Evolutionary conservation across 1,140 invertebrate genomes (phyloP).

Genomic region (Phortica variegata): DNA sequence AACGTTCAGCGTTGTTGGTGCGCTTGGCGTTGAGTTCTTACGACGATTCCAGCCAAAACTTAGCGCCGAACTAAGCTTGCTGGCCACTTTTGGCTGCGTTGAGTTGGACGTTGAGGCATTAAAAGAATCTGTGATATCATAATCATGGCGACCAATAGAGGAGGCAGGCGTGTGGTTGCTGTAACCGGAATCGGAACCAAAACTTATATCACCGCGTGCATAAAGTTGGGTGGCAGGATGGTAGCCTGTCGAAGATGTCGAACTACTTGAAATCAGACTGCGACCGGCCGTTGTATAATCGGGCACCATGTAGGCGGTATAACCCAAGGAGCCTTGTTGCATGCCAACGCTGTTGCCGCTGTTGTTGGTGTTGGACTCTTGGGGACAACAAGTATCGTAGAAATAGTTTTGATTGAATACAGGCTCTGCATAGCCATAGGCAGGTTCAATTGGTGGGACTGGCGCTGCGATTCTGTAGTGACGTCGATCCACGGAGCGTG

Average conservation of each 20-base stretch:
- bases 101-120: conserved; percentile 21
- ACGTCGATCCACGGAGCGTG: conserved; percentile 62
- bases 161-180: conserved; percentile 66
- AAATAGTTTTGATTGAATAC: conserved; percentile 68
- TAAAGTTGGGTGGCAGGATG: conserved; percentile 34
- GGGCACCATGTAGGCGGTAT: conserved; percentile 35
- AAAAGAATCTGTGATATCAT: conserved; percentile 29
- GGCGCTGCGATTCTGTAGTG: conserved; percentile 39
- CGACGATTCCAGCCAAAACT: conserved; percentile 45
- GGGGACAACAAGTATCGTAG: conserved; percentile 63
- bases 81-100: conserved; percentile 24
- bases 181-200: conserved; percentile 70
- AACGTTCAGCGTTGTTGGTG: not conserved
- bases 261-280: conserved; percentile 54
- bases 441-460: conserved; percentile 28
- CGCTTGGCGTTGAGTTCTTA: conserved; percentile 3
- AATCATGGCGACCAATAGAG: conserved; percentile 46
- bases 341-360: conserved; percentile 17
- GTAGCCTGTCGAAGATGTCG: conserved; percentile 59
- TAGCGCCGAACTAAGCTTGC: conserved; percentile 39
- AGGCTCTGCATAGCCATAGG: conserved; percentile 55
- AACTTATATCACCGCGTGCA: conserved; percentile 59
- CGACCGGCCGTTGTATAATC: conserved; percentile 23
- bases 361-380: conserved; percentile 17
- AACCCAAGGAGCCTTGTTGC: conserved; percentile 33